Conservation (phyloP, 2,113 vertebrate genomes). For the Loxodonta africana region DNA sequence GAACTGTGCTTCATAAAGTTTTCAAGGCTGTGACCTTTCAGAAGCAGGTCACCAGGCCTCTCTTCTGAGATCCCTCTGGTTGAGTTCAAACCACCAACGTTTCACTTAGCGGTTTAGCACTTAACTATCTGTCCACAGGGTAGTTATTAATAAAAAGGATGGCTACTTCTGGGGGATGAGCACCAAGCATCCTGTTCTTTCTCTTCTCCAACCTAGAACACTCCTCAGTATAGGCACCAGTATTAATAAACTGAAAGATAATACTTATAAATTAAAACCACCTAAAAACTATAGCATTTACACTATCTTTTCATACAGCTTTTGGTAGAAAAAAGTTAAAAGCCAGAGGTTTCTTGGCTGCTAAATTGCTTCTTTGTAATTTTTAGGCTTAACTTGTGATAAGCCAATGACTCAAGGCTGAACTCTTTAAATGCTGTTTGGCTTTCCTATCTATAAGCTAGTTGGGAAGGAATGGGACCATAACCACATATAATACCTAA, state of each 20-base stretch:
- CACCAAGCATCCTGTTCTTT: neutral
- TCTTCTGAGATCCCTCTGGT: neutral
- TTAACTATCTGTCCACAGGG: too few species aligned
- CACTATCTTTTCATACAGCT: neutral
- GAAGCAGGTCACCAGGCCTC: neutral
- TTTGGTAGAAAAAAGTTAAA: neutral
- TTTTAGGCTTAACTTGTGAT: slow-evolving; percentile 33
- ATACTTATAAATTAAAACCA: neutral
- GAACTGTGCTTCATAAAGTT: neutral
- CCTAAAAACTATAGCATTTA: slow-evolving; percentile 5
- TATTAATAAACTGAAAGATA: neutral
- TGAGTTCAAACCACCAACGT: neutral
- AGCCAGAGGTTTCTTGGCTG: slow-evolving; percentile 41
- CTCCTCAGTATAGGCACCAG: neutral
- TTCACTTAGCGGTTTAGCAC: neutral
- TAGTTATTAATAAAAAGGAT: neutral
- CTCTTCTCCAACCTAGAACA: slow-evolving; percentile 8
- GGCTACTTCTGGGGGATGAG: neutral
- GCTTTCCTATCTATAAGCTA: slow-evolving; percentile 41
- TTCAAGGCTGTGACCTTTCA: neutral
- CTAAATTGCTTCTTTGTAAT: slow-evolving; percentile 17
- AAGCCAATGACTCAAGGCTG: neutral
- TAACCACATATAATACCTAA: neutral
- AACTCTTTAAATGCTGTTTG: slow-evolving; percentile 1
- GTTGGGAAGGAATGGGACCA: neutral